These are phyloP conservation scores for Toxostoma redivivum DNA, from an alignment of 2,113 vertebrate species.

Conservation along the genomic window DNA sequence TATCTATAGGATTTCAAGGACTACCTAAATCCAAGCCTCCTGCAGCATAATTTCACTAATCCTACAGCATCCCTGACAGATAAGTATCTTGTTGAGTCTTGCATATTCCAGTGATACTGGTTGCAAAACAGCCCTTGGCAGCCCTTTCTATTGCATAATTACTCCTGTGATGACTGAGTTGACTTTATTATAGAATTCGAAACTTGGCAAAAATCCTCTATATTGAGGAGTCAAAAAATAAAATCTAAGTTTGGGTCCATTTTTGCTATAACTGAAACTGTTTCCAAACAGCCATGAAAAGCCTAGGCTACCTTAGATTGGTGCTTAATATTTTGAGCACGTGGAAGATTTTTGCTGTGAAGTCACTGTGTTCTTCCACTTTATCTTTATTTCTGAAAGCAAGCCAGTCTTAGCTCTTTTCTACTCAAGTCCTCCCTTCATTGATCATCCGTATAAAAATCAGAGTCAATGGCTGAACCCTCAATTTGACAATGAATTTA, in stretches of 20 bases:
- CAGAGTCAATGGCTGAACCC: neutral
- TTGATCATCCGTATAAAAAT: neutral
- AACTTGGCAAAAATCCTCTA: neutral
- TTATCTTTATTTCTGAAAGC: neutral
- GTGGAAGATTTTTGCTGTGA: neutral
- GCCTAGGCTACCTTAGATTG: neutral
- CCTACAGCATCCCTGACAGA: neutral
- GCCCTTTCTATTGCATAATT: neutral
- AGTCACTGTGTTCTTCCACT: neutral
- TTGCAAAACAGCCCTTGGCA: conserved; percentile 44
- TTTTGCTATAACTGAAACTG: neutral
- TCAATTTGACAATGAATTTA: neutral
- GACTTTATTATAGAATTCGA: neutral
- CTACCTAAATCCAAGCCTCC: neutral
- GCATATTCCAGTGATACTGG: conserved; percentile 34
- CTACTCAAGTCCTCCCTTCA: neutral
- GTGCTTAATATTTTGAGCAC: neutral
- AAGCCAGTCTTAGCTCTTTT: neutral
- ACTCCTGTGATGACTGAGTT: neutral
- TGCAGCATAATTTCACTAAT: conserved; percentile 31
- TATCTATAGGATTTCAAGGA: neutral
- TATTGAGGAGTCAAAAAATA: neutral
- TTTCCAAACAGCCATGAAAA: neutral
- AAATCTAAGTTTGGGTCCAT: neutral
- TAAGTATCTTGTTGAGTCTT: conserved; percentile 31